Conservation (phyloP, 2,888 invertebrate species). For the Steinernema hermaphroditum region DNA sequence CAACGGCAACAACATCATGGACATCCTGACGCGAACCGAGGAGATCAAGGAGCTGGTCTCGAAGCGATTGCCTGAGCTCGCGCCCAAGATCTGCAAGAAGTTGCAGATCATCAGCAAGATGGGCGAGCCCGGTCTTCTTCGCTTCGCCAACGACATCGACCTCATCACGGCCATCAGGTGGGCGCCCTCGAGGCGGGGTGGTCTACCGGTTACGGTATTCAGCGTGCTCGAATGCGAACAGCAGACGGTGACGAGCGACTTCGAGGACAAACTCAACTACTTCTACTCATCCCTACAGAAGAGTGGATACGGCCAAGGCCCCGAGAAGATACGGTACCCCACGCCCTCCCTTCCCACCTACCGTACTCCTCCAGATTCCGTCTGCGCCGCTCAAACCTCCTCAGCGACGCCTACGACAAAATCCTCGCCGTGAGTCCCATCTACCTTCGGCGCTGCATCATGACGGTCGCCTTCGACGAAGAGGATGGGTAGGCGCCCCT, state of each 20-base stretch:
- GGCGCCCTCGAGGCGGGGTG: too few relatives aligned
- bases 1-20: slow-evolving; percentile 52
- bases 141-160: slow-evolving; percentile 88
- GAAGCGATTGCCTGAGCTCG: slow-evolving; percentile 43
- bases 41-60: slow-evolving; percentile 53
- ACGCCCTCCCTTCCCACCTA: background rate
- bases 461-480: slow-evolving; percentile 82
- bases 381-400: slow-evolving; percentile 85
- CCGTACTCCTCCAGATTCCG: slow-evolving; percentile 75
- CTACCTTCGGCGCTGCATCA: slow-evolving; percentile 88
- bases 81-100: slow-evolving; percentile 67
- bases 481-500: slow-evolving; percentile 81
- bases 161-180: slow-evolving; percentile 79
- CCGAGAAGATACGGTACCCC: slow-evolving; percentile 88
- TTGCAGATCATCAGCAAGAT: slow-evolving; percentile 39
- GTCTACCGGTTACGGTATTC: slow-evolving; percentile 67
- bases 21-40: slow-evolving; percentile 51
- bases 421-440: slow-evolving; percentile 95
- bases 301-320: slow-evolving; percentile 95
- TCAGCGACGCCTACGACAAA: slow-evolving; percentile 93
- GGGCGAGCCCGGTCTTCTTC: slow-evolving; percentile 77
- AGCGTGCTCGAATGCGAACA: slow-evolving; percentile 89
- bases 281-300: slow-evolving; percentile 92
- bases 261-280: slow-evolving; percentile 77
- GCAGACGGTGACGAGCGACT: slow-evolving; percentile 66